phyloP scores from a whole-genome alignment of 2,113 vertebrate genomes.

The Perognathus longimembris region DNA sequence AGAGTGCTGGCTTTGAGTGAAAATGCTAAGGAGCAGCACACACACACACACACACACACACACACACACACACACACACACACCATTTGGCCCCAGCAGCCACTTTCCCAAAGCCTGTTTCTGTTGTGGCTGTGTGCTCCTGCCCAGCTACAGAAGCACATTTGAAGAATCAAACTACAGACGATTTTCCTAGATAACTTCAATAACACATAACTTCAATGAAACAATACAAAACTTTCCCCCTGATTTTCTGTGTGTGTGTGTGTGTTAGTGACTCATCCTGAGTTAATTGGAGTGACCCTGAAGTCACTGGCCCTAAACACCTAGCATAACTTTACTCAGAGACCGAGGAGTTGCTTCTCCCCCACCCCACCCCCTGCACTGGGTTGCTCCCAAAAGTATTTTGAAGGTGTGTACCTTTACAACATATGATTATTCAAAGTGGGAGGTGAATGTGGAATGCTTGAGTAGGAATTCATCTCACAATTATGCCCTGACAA shows the following conservation, averaged over 20 bases:
- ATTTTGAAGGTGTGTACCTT: conserved; percentile 16
- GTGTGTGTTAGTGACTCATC: conserved; percentile 54
- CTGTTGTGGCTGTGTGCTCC: conserved; percentile 1
- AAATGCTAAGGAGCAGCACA: too few species aligned
- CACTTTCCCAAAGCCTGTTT: not conserved
- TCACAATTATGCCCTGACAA: conserved; percentile 45
- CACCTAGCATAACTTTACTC: conserved; percentile 53
- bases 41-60: too few species aligned
- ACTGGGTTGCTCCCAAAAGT: not conserved
- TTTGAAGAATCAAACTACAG: conserved; percentile 15
- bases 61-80: too few species aligned
- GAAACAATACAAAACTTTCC: conserved; percentile 72
- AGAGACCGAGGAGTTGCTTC: not conserved
- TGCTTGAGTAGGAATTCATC: conserved; percentile 30
- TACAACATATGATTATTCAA: conserved; percentile 39
- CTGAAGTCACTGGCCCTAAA: conserved; percentile 75
- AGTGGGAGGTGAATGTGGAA: not conserved
- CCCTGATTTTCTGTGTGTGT: conserved; percentile 35
- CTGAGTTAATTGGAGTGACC: conserved; percentile 76
- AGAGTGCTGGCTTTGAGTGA: too few species aligned
- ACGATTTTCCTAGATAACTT: conserved; percentile 60
- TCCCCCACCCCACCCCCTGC: not conserved
- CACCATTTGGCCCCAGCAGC: too few species aligned
- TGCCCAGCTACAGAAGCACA: conserved; percentile 11
- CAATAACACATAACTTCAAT: conserved; percentile 46